Evolutionary conservation across 2,888 invertebrate species (phyloP), one percentile per base, ranked within the genome.

Genomic region (Aethes cnicana): DNA sequence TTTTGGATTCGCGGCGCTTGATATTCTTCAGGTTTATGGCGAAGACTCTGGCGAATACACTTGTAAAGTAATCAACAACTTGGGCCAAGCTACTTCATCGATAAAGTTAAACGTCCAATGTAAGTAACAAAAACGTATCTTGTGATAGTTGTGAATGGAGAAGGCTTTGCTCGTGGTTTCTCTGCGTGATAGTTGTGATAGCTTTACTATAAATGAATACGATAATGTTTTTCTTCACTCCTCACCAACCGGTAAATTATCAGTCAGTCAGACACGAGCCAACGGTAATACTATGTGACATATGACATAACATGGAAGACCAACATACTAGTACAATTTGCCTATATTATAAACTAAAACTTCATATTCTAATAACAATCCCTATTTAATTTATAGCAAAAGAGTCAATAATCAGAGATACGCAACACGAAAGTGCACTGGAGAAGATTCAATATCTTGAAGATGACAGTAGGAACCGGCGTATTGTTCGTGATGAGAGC

Each of bases 1-100:
- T 77, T 99, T 99, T 79, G 99, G 99, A 35, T 98, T 98, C 82
- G 97, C 98, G 50, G 96, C 98, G 44, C 91, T 99, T 57, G 99
- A 99, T 77, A 96, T 99, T 55, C 91, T 98, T 18, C 96, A 97
- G 30, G 97, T 97, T 1, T 97, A 97, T 69, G 95, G 95, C 11
- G 97, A 97, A 87, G 99, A 99, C 79, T 95, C 96, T 58, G 98
- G 98, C 46, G 96, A 96, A 77, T 97, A 97, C 71, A 95, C 95
- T 8, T 96, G 96, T 81, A 93, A 93, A 71, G 97, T 95, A 41
- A 96, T 95, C 46, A 97, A 97, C 77, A 94, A 93, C 63, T 87
- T 96, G 57, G 97, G 97, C 62, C 93, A 95, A 80, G 96, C 96
- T 1, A 91, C 92, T 53, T 96, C 96, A 30, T 94, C 95, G 0